Percentiles rank a stretch among this genome's conserved stretches.
Evolutionary conservation across 2,888 invertebrate genomes (phyloP).

Genomic region (Aspidiotus rigidus): DNA sequence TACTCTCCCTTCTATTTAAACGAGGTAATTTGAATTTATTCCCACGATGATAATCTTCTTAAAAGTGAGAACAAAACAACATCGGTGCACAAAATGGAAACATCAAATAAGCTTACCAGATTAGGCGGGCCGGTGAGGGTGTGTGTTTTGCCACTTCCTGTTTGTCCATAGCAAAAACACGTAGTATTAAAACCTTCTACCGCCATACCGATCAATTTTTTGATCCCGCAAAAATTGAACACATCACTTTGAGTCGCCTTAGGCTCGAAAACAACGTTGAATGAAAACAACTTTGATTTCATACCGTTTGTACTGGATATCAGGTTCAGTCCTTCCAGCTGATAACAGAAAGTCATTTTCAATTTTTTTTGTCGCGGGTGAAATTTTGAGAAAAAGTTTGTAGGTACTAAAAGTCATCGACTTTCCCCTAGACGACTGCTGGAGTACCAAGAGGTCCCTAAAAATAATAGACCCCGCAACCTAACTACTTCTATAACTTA

Average conservation of each 20-base stretch:
- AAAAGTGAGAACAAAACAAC: too few species aligned
- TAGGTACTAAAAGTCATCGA: too few species aligned
- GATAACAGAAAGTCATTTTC: neutral
- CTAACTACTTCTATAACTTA: too few species aligned
- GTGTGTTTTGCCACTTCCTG: constrained; percentile 92
- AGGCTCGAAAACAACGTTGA: constrained; percentile 89
- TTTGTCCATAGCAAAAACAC: constrained; percentile 92
- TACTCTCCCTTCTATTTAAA: too few species aligned
- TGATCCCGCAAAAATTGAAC: constrained; percentile 81
- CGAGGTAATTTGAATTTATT: too few species aligned
- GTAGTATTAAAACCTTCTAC: constrained; percentile 90
- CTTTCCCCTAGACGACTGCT: too few species aligned
- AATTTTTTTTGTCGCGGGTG: too few species aligned
- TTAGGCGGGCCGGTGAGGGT: constrained; percentile 87
- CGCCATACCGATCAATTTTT: constrained; percentile 84
- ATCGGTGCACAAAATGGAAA: too few species aligned
- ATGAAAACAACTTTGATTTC: constrained; percentile 80
- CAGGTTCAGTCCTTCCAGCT: constrained; percentile 35
- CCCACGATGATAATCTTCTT: too few species aligned
- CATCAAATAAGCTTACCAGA: constrained; percentile 51
- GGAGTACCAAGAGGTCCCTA: too few species aligned
- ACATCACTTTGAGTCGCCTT: constrained; percentile 77
- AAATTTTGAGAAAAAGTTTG: too few species aligned
- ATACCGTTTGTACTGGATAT: constrained; percentile 48
- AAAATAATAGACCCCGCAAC: too few species aligned